Evolutionary conservation across 2,113 vertebrate species (phyloP).

Genomic region (Cepphus grylle): DNA sequence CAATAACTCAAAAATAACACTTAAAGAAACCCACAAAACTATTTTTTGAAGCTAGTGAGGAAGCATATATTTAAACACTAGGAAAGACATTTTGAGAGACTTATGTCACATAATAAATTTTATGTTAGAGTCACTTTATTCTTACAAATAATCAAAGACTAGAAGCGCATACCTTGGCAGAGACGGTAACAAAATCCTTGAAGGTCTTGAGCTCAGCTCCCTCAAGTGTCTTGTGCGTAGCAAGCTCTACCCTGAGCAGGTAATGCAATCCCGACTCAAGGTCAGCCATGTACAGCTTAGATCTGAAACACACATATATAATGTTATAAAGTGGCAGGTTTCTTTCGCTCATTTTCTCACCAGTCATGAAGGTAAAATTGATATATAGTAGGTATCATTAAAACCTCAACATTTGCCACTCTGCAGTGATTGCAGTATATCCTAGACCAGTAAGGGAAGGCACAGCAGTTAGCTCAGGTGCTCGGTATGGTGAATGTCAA

Average conservation of each 20-base stretch:
- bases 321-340: neutral
- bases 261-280: conserved; percentile 93
- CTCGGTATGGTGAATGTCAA: neutral
- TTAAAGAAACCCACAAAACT: neutral
- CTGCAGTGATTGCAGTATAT: neutral
- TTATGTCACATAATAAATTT: neutral
- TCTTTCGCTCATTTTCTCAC: neutral
- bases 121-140: neutral
- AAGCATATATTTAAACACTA: neutral
- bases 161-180: conserved; percentile 82
- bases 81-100: neutral
- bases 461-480: neutral
- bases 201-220: conserved; percentile 86
- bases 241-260: conserved; percentile 90
- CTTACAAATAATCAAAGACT: conserved; percentile 22
- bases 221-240: conserved; percentile 81
- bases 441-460: neutral
- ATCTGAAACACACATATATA: conserved; percentile 65
- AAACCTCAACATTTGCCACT: neutral
- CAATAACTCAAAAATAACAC: neutral
- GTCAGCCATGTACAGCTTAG: conserved; percentile 86
- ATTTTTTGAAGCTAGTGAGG: neutral
- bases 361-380: neutral
- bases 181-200: conserved; percentile 85
- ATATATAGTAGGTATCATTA: neutral